Base-by-base conservation (phyloP, 2,888 invertebrate genomes). In the Theretra japonica region DNA sequence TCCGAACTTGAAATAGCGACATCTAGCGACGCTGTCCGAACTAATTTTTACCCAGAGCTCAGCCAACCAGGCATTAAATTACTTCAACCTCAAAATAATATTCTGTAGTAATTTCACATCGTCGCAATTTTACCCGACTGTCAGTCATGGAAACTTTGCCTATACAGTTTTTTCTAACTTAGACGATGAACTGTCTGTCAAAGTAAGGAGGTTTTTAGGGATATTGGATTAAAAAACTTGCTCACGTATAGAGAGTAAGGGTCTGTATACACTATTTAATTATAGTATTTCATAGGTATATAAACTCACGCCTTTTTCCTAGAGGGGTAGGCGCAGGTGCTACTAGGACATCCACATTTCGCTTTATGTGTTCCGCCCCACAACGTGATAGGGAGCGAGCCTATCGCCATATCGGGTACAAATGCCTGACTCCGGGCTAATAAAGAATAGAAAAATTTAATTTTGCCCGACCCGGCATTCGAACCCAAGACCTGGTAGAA, bases 201-300 rank as follows among this genome's bases (percentile, higher is more conserved):
- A 65, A 65, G 41, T n/a, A 65, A 65, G 41, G 17, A 62, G 21
- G 21, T 41, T 62, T 65, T 65, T 48, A 48, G 48, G 41, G 48
- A 65, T 48, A 65, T 65, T 65, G 65, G 65, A 65, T 65, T 65
- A 65, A 48, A 65, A 65, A 65, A 65, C 48, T 65, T 48, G 23
- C 1, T 2, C 23, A 15, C 25, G 7, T 21, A 23, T 65, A 23
- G 23, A 33, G 21, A 23, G 48, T 17, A 48, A 48, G 15, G 48
- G 48, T 7, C 0, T n/a, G 41, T 5, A 5, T 17, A 48, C 23
- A 65, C 48, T 17, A 25, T 23, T 2, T 21, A 65, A 17, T 65
- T 6, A 41, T 41, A 1, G 11, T 11, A 28, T 28, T 28, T 28
- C 28, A 28, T 5, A 5, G 28, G 4, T 5, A 28, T 28, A 28